Evolutionary conservation across 2,888 invertebrate genomes (phyloP), one percentile per base, ranked within the genome.

Genomic region (Cheilosia urbana): DNA sequence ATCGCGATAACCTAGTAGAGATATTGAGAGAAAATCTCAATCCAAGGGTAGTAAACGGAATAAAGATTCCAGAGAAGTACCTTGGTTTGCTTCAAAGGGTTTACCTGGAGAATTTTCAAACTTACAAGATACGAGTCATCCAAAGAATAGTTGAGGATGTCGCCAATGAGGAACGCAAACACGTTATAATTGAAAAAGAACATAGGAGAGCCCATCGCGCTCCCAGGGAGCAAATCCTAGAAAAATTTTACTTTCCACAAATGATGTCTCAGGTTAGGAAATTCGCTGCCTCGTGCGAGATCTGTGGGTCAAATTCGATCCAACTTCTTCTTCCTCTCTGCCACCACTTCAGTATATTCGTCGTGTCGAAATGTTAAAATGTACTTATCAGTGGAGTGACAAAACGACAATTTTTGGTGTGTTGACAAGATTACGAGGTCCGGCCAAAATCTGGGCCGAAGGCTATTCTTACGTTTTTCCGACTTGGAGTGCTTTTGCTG

Each of bases 321-420:
- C 27, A 72, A 5, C 71, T 60, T 55, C 77, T 77, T 13, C 3
- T 60, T 2, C 66, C 55, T 21, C 76, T 53, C 0, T 51, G 73
- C 42, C 42, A 75, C 15, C 79, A 84, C 30, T 49, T 55, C 42
- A 84, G n/a, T n/a, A n/a, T n/a, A n/a, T n/a, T n/a, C n/a, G n/a
- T n/a, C n/a, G n/a, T n/a, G n/a, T n/a, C n/a, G n/a, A n/a, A n/a
- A n/a, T n/a, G n/a, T n/a, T n/a, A n/a, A n/a, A n/a, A n/a, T n/a
- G n/a, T n/a, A n/a, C n/a, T n/a, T n/a, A n/a, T n/a, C n/a, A n/a
- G n/a, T n/a, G n/a, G n/a, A n/a, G n/a, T n/a, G n/a, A n/a, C n/a
- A n/a, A n/a, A n/a, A n/a, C n/a, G n/a, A n/a, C n/a, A n/a, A n/a
- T n/a, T n/a, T n/a, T n/a, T n/a, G n/a, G n/a, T n/a, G n/a, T n/a